These are phyloP conservation scores for Ridgeia piscesae DNA, from an alignment of 1,140 invertebrate species.

Conservation along the genomic window DNA sequence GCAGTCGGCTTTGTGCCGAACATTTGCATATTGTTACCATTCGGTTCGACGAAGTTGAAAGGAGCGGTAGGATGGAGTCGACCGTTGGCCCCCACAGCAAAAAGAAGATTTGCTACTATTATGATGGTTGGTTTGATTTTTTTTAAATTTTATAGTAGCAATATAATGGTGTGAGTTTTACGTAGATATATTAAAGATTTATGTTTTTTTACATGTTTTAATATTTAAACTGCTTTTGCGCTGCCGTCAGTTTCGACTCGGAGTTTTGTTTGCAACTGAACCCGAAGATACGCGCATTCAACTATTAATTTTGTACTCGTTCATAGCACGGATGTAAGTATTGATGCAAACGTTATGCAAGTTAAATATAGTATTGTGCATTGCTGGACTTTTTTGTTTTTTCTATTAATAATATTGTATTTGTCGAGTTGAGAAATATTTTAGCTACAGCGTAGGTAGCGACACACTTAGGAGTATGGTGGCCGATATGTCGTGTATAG, in stretches of 20 bases:
- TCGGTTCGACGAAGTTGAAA: slow-evolving; percentile 12
- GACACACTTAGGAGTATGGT: neutral
- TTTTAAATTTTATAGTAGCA: neutral
- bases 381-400: neutral
- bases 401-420: neutral
- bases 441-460: neutral
- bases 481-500: neutral
- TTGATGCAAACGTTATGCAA: neutral
- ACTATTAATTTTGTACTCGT: neutral
- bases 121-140: slow-evolving; percentile 85
- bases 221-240: neutral
- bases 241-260: neutral
- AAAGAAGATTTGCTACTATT: slow-evolving; percentile 89
- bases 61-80: neutral
- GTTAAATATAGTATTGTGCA: neutral
- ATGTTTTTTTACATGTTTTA: slow-evolving; percentile 18
- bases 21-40: neutral
- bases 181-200: slow-evolving; percentile 11
- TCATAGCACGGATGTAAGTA: neutral
- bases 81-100: slow-evolving; percentile 34
- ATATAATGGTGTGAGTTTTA: neutral
- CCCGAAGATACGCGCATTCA: neutral
- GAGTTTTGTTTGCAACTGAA: neutral
- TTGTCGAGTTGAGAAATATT: neutral
- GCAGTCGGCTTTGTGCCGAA: neutral